Conservation (phyloP, 2,888 invertebrate genomes). For the Leucophora obtusa region DNA sequence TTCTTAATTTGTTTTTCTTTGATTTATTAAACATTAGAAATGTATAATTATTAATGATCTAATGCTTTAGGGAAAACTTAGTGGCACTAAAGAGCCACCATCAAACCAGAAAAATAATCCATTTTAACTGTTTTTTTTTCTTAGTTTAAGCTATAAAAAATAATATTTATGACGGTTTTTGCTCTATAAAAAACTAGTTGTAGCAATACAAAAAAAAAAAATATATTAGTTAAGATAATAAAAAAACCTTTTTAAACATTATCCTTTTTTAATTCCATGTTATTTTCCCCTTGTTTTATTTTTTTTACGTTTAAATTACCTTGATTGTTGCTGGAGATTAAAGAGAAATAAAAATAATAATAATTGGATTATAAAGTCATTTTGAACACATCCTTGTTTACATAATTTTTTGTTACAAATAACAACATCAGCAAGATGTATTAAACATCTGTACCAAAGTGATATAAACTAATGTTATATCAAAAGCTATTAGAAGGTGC, state of each 20-base stretch:
- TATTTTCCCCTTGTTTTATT: not conserved
- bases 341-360: slow-evolving; percentile 26
- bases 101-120: not conserved
- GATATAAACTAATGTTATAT: too few relatives aligned
- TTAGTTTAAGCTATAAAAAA: not conserved
- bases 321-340: slow-evolving; percentile 41
- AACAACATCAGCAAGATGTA: not conserved
- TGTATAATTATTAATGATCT: not conserved
- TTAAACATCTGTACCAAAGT: too few relatives aligned
- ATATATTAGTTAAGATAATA: not conserved
- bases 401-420: slow-evolving; percentile 15
- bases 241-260: not conserved
- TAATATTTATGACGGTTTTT: slow-evolving; percentile 8
- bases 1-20: not conserved
- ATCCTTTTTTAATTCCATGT: slow-evolving; percentile 1
- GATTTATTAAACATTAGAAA: not conserved
- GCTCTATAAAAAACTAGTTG: not conserved
- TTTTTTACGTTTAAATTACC: slow-evolving; percentile 25
- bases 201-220: not conserved
- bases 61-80: not conserved
- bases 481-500: too few relatives aligned
- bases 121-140: not conserved
- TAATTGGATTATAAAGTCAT: slow-evolving; percentile 58
- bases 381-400: slow-evolving; percentile 41
- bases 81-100: not conserved